Base-by-base conservation (phyloP, 1,140 invertebrate species). In the Aphaenogaster rudis region DNA sequence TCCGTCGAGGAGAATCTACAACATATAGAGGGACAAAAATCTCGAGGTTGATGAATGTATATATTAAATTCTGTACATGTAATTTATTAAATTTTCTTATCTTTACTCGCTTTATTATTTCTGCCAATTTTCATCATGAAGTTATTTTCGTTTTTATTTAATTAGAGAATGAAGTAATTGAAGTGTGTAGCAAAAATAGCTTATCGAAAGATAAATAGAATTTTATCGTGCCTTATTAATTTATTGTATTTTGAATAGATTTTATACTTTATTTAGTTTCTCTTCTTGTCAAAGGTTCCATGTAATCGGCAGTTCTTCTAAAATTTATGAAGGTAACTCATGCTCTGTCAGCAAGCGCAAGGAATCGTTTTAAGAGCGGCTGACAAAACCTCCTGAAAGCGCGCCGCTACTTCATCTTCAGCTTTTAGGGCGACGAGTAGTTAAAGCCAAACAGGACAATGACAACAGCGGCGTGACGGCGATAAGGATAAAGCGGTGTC, bases 361-460 rank as follows among this genome's bases (percentile, higher is more conserved):
- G 45, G 69, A 76, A 76, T 84, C 33, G 57, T 74, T 63, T 84
- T 84, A 84, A 84, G 57, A 71, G 66, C 33, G 11, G 50, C 80
- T 45, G 54, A 74, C 69, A 63, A 84, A 84, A 84, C 57, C 69
- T 84, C 17, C 17, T 59, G 42, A 42, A 82, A 74, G 66, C 66
- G 52, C 28, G 67, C 42, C n/a, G 69, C 80, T 82, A 72, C 67
- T 61, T 84, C 69, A 84, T 84, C 69, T 84, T 82, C 52, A 48
- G 80, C 80, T 82, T 84, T 74, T 84, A 84, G 69, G 28, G 9
- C 69, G 42, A 72, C 66, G 67, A 74, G 45, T 76, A 84, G 69
- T 84, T 84, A 76, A 61, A 84, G 69, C 86, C 57, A 71, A 59
- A 84, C 69, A 76, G 80, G 67, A 85, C 86, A 61, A 64, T 76